These are phyloP conservation scores for Zoroaster sp. DNA, from an alignment of 53 echinoderm and acorn worm species.

Conservation along the genomic window DNA sequence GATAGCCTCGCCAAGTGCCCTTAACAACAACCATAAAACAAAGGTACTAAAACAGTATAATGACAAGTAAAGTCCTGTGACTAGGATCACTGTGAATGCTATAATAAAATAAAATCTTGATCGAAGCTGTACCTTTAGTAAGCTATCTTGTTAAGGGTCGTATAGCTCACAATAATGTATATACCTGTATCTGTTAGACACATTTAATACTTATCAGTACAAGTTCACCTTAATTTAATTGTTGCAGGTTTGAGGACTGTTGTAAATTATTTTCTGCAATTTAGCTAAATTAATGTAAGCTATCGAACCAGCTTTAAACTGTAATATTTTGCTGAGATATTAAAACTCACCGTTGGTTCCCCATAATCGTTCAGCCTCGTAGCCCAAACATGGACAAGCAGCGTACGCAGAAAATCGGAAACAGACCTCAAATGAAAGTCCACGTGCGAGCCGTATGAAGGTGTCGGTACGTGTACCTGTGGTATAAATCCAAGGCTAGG, in stretches of 20 bases:
- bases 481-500: conserved; percentile 25
- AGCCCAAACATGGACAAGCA: background rate
- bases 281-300: background rate
- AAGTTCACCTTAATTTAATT: too few species aligned
- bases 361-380: conserved; percentile 20
- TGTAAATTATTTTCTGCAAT: background rate
- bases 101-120: too few species aligned
- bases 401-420: background rate
- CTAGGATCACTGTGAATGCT: background rate
- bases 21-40: conserved; percentile 6
- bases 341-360: conserved; percentile 24
- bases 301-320: background rate
- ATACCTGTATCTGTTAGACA: too few species aligned
- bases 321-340: background rate
- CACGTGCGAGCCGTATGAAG: background rate
- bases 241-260: too few species aligned
- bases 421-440: conserved; percentile 21
- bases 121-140: too few species aligned
- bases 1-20: conserved; percentile 11
- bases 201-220: too few species aligned
- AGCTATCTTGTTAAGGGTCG: too few species aligned
- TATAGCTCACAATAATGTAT: too few species aligned
- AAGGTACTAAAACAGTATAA: background rate
- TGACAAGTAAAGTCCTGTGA: background rate
- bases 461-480: background rate